Base-by-base conservation (phyloP, 2,888 invertebrate species). In the Ashinkailepas kermadecensis region DNA sequence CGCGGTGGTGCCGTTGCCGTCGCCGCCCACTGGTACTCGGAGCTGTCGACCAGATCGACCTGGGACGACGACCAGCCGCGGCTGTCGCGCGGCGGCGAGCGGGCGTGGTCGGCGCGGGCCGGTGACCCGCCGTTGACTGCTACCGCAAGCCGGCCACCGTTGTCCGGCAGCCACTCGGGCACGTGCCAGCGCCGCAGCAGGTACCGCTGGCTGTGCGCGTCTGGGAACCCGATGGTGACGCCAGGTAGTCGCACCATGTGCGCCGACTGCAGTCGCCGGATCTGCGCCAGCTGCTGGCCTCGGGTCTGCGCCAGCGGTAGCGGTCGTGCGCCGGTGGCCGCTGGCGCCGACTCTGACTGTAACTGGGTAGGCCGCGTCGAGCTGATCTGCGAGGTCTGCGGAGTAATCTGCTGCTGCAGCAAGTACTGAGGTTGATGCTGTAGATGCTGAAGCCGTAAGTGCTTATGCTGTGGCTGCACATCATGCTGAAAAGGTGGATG, bases 171-270 rank as follows among this genome's bases (percentile, higher is more conserved):
- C 74, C 74, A 74, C 3, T 54, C 54, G 18, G 74, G 54, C 18
- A 21, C 54, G 74, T 56, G 54, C 74, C 74, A 74, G 54, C 21
- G 21, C 21, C 7, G 23, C 65, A 54, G 21, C 21, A 74, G 21
- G 54, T 56, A 21, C 21, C 74, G 74, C 54, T 54, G 74, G 21
- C 54, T 74, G 56, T 18, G 15, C 74, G 54, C 74, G 18, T 56
- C 74, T 10, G 74, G 74, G 56, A 74, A 74, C 21, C 74, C 74
- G 74, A 74, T 11, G 21, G 56, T 74, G 74, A 74, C 74, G 56
- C 54, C 74, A 8, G 74, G 74, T 0, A 74, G 15, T 0, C 56
- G 74, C 18, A 74, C 74, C 54, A 56, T 39, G 56, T 54, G 54
- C 4, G 54, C 18, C 54, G 18, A 21, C 74, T 56, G 74, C 74